Conservation (phyloP, 2,797 vertebrate genomes). For the Manis crassicaudata region DNA sequence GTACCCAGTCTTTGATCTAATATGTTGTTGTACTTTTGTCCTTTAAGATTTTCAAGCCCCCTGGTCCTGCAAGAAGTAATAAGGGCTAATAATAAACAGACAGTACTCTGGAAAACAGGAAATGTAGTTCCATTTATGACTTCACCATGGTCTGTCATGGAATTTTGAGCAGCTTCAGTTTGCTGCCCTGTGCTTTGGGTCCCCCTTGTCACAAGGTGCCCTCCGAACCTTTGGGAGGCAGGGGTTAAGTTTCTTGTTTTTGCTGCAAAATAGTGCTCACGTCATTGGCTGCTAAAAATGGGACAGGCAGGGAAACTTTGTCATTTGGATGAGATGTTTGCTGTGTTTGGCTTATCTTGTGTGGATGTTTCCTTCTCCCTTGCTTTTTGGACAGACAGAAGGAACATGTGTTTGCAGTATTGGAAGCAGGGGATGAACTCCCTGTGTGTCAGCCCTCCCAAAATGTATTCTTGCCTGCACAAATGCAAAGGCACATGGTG, state of each 20-base stretch:
- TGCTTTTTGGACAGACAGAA: neutral
- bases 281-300: neutral
- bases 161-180: neutral
- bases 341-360: neutral
- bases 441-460: neutral
- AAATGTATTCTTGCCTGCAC: neutral
- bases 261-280: neutral
- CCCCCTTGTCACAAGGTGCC: neutral
- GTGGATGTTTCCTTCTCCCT: neutral
- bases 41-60: slow-evolving; percentile 10
- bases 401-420: neutral
- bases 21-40: neutral
- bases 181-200: neutral
- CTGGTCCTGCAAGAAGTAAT: neutral
- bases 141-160: neutral
- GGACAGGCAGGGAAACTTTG: neutral
- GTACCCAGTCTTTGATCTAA: neutral
- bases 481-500: neutral
- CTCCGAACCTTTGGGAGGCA: neutral
- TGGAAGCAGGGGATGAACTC: neutral
- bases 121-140: slow-evolving; percentile 25
- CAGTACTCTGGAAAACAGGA: neutral
- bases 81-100: neutral
- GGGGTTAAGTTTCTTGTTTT: neutral
- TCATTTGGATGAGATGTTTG: neutral